Base-by-base conservation (phyloP, 2,113 vertebrate species). In the Hoplias malabaricus region DNA sequence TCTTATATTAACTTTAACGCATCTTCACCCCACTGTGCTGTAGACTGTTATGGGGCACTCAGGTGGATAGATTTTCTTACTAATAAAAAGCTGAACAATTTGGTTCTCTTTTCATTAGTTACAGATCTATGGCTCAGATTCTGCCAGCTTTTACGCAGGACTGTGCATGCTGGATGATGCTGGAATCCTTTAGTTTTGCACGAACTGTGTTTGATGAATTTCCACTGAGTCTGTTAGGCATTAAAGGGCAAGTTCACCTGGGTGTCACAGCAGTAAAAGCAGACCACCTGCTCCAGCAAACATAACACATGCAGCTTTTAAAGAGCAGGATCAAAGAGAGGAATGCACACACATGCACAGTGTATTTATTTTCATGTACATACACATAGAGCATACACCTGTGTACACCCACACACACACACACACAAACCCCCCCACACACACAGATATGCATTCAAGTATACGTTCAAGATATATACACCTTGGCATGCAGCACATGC, bases 211-310 rank as follows among this genome's bases (percentile, higher is more conserved):
- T 59, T 77, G 71, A 78, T 68, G 75, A 67, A 40, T 69, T 59
- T 79, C 65, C 70, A 78, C 57, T 65, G 42, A 77, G 38, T 23
- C 75, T 82, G 69, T 43, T 78, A 36, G 48, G 40, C 57, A 70
- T 75, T 38, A 53, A 23, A 74, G 16, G 27, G 46, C 50, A 43
- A 77, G 74, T 68, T 77, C 65, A 69, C 53, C 50, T 59, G 67
- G 25, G 63, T 78, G 63, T 78, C 23, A 42, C 14, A 3, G 57
- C 56, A 66, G 61, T 71, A 82, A 63, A 65, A 70, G 12, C 48
- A 42, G 73, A 75, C 82, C 87, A 89, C 88, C 87, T 88, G 87
- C 71, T 84, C 75, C 74, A 83, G 84, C 85, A 83, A 83, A 76
- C 10, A 83, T 72, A 81, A 86, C 86, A 77, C 87, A 84, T 87